Conservation (phyloP, 2,113 vertebrate species). For the Lagopus muta region DNA sequence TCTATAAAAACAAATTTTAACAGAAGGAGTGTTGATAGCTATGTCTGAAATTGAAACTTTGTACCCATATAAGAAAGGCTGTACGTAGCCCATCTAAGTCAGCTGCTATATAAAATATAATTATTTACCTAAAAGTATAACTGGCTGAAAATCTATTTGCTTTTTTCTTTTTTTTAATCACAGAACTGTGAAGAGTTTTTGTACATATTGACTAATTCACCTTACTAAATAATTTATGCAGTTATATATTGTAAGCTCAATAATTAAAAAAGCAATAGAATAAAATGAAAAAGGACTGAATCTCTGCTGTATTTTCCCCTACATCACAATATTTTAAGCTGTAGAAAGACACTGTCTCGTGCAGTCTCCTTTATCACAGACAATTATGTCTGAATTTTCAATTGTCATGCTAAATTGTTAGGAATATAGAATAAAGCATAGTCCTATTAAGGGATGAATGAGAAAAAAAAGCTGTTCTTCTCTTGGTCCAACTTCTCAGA, state of each 20-base stretch:
- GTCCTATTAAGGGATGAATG: background rate
- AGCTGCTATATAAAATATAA: conserved; percentile 70
- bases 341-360: background rate
- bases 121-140: conserved; percentile 60
- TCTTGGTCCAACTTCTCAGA: background rate
- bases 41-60: conserved; percentile 70
- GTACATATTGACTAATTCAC: background rate
- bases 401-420: background rate
- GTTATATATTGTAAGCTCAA: background rate
- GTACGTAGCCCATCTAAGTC: conserved; percentile 70
- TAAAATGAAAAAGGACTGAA: accelerated
- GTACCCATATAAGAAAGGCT: conserved; percentile 67
- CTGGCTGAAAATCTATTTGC: conserved; percentile 34
- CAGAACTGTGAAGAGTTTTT: background rate
- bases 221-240: background rate
- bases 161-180: conserved; percentile 24
- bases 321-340: background rate
- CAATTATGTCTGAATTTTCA: background rate
- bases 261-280: background rate
- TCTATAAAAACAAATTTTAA: conserved; percentile 54
- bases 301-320: background rate
- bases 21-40: conserved; percentile 75
- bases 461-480: background rate
- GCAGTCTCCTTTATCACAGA: background rate
- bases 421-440: background rate